Base-by-base conservation (phyloP, 2,797 vertebrate species). In the Petrocephalus schoutedeni region DNA sequence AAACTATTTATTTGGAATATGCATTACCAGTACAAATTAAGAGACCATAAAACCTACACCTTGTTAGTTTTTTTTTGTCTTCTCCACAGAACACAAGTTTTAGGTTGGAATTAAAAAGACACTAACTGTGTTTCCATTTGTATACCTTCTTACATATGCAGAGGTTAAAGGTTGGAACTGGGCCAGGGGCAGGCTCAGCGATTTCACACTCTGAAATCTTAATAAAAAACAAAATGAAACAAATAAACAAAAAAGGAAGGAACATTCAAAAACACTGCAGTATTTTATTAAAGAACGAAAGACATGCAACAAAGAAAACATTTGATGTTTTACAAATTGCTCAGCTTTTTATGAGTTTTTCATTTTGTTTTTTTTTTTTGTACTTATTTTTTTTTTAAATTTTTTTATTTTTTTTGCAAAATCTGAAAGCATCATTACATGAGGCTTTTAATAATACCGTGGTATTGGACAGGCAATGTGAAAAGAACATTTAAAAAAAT, bases 1-100 rank as follows among this genome's bases (percentile, higher is more conserved):
- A 97, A 98, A 93, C 90, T 92, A 96, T 98, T 98, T 98, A 97
- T 98, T 98, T 96, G 95, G 96, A 97, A 97, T 97, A 97, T 95
- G 97, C 96, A 97, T 97, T 96, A 97, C 95, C 96, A 97, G 96
- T 97, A 98, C 96, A 98, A 98, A 98, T 97, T 92, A 98, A 97
- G 95, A 97, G 95, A 97, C 96, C 96, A 96, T 95, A 96, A 97
- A 97, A 97, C 96, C 96, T 96, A 97, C 96, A 97, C 93, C 95
- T 95, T 97, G 94, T 96, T 95, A 96, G 94, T 95, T 93, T 95
- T 94, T 96, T 95, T 95, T 12, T 84, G 91, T 84, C 45, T 53
- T 96, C 95, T 94, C 94, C 95, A 96, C 96, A 97, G 96, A 97
- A 97, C 97, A 96, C 94, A 96, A 93, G 94, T 94, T 95, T 96